Conservation (phyloP, 2,888 invertebrate species). For the Melieria crassipennis region DNA sequence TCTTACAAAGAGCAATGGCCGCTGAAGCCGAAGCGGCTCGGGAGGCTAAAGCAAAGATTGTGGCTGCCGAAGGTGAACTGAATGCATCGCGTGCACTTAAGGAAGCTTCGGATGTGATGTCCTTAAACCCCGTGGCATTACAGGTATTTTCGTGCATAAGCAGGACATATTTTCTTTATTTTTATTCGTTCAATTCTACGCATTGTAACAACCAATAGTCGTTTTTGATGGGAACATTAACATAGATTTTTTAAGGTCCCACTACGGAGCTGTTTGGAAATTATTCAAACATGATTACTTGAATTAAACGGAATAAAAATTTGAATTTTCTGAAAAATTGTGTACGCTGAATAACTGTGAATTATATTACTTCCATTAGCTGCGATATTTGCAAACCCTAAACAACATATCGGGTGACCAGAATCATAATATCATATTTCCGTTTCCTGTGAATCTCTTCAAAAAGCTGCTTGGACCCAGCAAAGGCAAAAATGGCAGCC, state of each 20-base stretch:
- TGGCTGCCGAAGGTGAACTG: conserved; percentile 55
- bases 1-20: conserved; percentile 53
- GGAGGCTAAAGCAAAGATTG: conserved; percentile 57
- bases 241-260: background rate
- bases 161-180: too few relatives aligned
- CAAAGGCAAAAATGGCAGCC: background rate
- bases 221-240: background rate
- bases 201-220: too few relatives aligned
- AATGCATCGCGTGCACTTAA: conserved; percentile 52
- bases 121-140: conserved; percentile 51
- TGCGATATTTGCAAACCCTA: conserved; percentile 42
- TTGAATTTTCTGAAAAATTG: too few relatives aligned
- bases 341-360: background rate
- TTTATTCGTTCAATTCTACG: too few relatives aligned
- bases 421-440: conserved; percentile 41
- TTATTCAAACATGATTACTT: background rate
- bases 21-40: conserved; percentile 56
- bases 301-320: too few relatives aligned
- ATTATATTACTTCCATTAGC: conserved; percentile 22
- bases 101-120: conserved; percentile 57
- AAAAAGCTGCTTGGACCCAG: background rate
- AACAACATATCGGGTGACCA: conserved; percentile 36
- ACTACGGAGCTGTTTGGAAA: background rate
- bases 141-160: conserved; percentile 45
- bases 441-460: conserved; percentile 38